Evolutionary conservation across 53 echinoderm and acorn worm genomes (phyloP), one percentile per base, ranked within the genome.

Genomic region (Luidia sarsii): DNA sequence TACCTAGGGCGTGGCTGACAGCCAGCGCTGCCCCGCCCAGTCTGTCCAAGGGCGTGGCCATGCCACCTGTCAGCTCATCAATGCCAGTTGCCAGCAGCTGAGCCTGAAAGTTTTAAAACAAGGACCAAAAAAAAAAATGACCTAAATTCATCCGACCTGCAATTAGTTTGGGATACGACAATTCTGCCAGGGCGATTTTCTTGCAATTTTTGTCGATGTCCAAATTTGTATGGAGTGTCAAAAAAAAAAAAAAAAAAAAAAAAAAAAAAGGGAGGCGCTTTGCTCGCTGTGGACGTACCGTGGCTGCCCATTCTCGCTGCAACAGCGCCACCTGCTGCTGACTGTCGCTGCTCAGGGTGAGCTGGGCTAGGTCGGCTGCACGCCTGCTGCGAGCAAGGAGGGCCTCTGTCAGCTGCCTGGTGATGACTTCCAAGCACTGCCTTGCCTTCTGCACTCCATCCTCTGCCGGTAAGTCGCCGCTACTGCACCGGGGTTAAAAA

Each of bases 21-120:
- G 95, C 95, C 70, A 90, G 83, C 23, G 95, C 92, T 52, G 85
- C 75, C 8, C 95, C 92, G 25, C 65, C 57, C 50, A 95, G 72
- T 68, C 92, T 69, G 72, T 95, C 92, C 35, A 92, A 71, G 20
- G 88, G 85, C 39, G 90, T 56, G 14, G 85, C 59, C 70, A 92
- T 83, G 43, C 92, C 92, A 31, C 84, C 87, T 6, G 80, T 48
- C 22, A 87, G 57, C 13, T 70, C 57, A 46, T 95, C 95, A 50
- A 95, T 68, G 41, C 60, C 49, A 71, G 55, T 75, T 54, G 80
- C 70, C 48, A 90, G 71, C 14, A 82, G 50, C 39, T 85, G 84
- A 24, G 87, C 87, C 95, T 95, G 70, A 15, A 8, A n/a, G 3
- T 27, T 4, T 15, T 14, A 27, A 7, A 67, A 48, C 5, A 10